Evolutionary conservation across 2,797 vertebrate genomes (phyloP).

Genomic region (Falco biarmicus): DNA sequence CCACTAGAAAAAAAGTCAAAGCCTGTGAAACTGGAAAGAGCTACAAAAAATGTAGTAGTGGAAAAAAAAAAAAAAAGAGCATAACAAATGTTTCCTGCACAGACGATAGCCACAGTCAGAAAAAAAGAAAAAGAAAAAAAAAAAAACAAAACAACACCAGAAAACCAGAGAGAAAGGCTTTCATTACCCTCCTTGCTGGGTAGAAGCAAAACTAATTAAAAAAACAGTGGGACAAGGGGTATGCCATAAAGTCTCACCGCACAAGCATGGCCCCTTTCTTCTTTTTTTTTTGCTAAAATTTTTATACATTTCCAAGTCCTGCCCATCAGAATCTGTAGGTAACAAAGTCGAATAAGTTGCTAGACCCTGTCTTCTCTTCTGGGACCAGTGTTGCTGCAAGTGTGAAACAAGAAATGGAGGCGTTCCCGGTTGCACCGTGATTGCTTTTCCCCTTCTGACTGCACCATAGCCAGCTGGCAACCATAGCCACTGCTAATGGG

Average conservation of each 20-base stretch:
- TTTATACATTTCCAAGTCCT: neutral
- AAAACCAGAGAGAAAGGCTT: neutral
- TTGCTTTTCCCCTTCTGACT: neutral
- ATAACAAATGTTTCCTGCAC: neutral
- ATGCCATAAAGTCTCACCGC: neutral
- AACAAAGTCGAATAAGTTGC: neutral
- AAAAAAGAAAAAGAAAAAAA: neutral
- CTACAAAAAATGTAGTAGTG: neutral
- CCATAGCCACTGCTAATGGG: neutral
- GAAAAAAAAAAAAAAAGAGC: too few relatives aligned
- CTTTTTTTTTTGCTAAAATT: neutral
- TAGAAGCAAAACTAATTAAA: conserved; percentile 8
- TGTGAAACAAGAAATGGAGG: neutral
- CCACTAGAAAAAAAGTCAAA: neutral
- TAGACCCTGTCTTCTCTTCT: neutral
- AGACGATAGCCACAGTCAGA: neutral
- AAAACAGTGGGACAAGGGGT: neutral
- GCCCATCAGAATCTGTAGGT: neutral
- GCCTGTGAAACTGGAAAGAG: neutral
- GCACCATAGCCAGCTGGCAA: neutral
- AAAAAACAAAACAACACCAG: neutral
- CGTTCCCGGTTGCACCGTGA: neutral
- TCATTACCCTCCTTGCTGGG: neutral
- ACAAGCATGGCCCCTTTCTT: neutral
- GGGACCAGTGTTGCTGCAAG: neutral